These are phyloP conservation scores for Tenthredo notha DNA, from an alignment of 2,888 invertebrate genomes.

Conservation along the genomic window DNA sequence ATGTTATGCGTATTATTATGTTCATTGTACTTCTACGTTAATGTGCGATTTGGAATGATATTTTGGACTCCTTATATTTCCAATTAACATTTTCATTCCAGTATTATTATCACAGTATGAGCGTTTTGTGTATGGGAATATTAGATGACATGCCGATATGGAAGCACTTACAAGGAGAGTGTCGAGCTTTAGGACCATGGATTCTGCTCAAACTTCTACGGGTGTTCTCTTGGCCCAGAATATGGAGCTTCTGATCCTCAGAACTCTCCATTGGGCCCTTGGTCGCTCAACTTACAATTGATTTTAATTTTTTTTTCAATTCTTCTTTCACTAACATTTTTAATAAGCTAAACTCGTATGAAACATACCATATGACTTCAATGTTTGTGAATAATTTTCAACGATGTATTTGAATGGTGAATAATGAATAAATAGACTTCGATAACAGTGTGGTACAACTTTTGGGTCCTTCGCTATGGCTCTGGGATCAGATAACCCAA, in stretches of 20 bases:
- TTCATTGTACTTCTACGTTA: no score
- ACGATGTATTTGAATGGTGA: background rate
- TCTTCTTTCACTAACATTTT: background rate
- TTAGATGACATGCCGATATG: no score
- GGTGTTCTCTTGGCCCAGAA: background rate
- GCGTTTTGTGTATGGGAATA: no score
- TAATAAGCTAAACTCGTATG: background rate
- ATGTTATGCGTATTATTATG: no score
- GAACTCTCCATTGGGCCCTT: background rate
- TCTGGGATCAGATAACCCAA: background rate
- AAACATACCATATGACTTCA: background rate
- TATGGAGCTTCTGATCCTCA: background rate
- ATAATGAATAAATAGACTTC: background rate
- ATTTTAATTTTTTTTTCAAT: background rate
- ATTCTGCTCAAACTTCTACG: no score
- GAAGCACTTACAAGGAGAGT: no score
- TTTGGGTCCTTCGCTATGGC: background rate
- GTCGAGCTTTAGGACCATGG: no score
- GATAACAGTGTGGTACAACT: background rate
- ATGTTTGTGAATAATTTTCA: constrained; percentile 2
- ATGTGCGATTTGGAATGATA: no score
- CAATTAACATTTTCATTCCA: no score
- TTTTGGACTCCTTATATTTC: no score
- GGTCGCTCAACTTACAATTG: background rate
- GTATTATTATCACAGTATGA: no score